A percentile compares a stretch with the other conserved stretches of the same genome.
These are phyloP conservation scores for Drosophila serrata DNA, from an alignment of 1,140 invertebrate genomes.

Conservation along the genomic window DNA sequence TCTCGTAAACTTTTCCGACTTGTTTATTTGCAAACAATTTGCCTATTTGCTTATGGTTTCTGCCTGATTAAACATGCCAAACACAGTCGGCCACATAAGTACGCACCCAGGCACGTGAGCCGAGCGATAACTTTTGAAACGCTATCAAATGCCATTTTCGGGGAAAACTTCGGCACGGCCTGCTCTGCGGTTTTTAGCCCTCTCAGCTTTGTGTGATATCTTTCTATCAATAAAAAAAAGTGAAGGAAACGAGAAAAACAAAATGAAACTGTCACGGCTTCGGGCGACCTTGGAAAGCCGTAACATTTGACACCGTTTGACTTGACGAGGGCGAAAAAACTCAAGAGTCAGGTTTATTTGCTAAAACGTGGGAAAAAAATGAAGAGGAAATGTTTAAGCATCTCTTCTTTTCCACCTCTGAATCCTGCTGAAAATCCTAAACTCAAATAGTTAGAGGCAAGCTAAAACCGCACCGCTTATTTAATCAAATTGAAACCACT, in stretches of 20 bases:
- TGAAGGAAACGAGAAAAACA: not conserved
- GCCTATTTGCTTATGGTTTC: slow-evolving; percentile 67
- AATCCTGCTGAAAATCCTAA: slow-evolving; percentile 2
- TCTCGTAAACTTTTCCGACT: slow-evolving; percentile 46
- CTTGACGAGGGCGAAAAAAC: slow-evolving; percentile 10
- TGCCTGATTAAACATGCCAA: slow-evolving; percentile 69
- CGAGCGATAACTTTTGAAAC: slow-evolving; percentile 46
- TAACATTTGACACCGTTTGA: slow-evolving; percentile 11
- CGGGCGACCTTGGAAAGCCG: slow-evolving; percentile 42
- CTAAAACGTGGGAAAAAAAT: slow-evolving; percentile 27
- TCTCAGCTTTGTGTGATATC: slow-evolving; percentile 15
- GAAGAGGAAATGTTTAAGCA: slow-evolving; percentile 3
- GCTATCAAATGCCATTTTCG: slow-evolving; percentile 58
- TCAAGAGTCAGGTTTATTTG: slow-evolving; percentile 43
- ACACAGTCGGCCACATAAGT: slow-evolving; percentile 37
- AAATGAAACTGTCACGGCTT: slow-evolving; percentile 38
- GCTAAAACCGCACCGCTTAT: slow-evolving; percentile 5
- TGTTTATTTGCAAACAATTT: slow-evolving; percentile 56
- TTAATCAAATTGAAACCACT: slow-evolving; percentile 44
- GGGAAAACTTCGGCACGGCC: slow-evolving; percentile 17
- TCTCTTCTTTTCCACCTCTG: not conserved
- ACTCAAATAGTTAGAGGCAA: not conserved
- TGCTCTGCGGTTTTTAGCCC: slow-evolving; percentile 8
- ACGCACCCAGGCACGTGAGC: slow-evolving; percentile 17
- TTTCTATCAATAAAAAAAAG: slow-evolving; percentile 24